Percentiles rank a stretch among this genome's conserved stretches.
These are phyloP conservation scores for Micrastur ruficollis DNA, from an alignment of 2,797 vertebrate species.

Conservation along the genomic window DNA sequence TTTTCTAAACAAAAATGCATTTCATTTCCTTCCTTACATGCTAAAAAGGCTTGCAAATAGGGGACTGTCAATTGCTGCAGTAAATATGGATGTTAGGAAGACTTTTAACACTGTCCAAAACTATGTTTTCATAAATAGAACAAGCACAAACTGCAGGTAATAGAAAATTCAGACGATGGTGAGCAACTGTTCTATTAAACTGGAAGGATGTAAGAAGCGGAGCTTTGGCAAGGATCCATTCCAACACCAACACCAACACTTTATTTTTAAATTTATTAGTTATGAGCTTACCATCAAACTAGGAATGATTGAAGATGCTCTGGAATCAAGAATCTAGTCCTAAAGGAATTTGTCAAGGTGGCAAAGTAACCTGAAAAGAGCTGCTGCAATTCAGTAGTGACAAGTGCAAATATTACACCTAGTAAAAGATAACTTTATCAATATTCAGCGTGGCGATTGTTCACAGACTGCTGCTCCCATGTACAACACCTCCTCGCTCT, in stretches of 20 bases:
- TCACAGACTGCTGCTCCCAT: neutral
- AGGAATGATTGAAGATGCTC: neutral
- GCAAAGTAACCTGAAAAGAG: neutral
- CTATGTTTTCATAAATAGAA: neutral
- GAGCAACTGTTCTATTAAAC: neutral
- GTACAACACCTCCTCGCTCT: neutral
- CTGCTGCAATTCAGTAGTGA: neutral
- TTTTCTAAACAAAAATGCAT: neutral
- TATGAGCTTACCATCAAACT: neutral
- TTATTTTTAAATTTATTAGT: neutral
- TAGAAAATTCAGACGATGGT: neutral
- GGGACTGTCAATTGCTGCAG: neutral
- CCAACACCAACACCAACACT: neutral
- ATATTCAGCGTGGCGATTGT: neutral
- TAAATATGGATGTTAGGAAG: neutral
- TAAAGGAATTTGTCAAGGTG: neutral
- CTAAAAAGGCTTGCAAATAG: neutral
- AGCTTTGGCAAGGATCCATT: neutral
- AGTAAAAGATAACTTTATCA: neutral
- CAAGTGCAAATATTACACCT: neutral
- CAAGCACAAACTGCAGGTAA: too few species aligned
- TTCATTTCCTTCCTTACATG: neutral
- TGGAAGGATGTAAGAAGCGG: neutral
- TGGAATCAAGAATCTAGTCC: neutral
- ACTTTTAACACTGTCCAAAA: neutral